These are phyloP conservation scores for Cuniculus paca DNA, from an alignment of 2,797 vertebrate species.

Conservation along the genomic window DNA sequence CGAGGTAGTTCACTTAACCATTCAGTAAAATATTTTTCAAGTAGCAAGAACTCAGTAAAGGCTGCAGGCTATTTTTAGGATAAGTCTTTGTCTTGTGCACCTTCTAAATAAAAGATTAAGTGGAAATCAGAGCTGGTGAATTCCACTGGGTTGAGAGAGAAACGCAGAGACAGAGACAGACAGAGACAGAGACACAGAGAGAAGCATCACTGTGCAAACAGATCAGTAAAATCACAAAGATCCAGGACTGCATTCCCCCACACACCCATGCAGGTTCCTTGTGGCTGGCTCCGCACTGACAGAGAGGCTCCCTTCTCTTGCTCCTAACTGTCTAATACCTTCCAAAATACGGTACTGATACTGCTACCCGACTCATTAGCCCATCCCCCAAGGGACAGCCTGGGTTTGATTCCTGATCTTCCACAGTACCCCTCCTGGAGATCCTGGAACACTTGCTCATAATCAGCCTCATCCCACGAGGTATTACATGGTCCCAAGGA, in stretches of 20 bases:
- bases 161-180: neutral
- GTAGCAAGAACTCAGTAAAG: neutral
- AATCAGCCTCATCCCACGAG: neutral
- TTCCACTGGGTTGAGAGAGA: neutral
- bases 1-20: neutral
- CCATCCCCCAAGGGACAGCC: neutral
- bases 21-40: neutral
- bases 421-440: neutral
- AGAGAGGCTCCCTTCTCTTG: neutral
- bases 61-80: neutral
- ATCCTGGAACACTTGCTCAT: neutral
- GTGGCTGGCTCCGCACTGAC: neutral
- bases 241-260: neutral
- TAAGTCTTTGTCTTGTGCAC: neutral
- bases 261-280: neutral
- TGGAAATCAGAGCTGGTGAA: neutral
- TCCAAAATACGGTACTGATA: neutral
- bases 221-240: neutral
- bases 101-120: neutral
- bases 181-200: neutral
- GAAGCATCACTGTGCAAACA: neutral
- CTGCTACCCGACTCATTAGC: neutral
- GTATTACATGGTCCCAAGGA: no score
- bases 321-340: neutral
- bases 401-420: neutral